Evolutionary conservation across 2,888 invertebrate genomes (phyloP), one percentile per base, ranked within the genome.

Genomic region (Macrophya alboannulata): DNA sequence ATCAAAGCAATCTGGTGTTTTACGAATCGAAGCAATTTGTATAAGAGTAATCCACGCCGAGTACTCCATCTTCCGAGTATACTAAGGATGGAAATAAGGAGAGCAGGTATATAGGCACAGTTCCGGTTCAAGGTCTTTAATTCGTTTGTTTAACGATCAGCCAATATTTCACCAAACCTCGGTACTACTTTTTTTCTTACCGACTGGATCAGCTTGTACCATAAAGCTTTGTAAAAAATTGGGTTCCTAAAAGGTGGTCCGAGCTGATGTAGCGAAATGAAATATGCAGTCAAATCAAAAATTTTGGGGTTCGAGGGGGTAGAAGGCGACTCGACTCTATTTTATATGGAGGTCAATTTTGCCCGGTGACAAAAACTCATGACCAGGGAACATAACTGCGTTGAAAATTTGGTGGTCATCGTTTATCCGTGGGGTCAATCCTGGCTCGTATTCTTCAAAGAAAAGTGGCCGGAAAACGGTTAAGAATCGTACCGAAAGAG

Each of bases 391-490:
- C 4, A 62, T 71, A 71, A 71, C 71, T 71, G 71, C 48, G 76
- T 76, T 10, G 79, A 79, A 31, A 79, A 59, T 79, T 59, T 40
- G 82, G 62, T 65, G 82, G 82, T 82, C 43, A 82, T 82, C 65
- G 82, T 65, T 62, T 82, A 65, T 82, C 65, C 65, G 12, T 4
- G 12, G 45, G 79, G 79, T 79, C 79, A 79, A 79, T 79, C 55
- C 79, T 55, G 55, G 55, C 21, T 59, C 17, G 31, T 79, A 79
- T 79, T 79, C 79, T 37, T 55, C 55, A 55, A 43, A 65, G 65
- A 82, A 82, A 82, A 82, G 82, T 82, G 82, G 43, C 65, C 65
- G 65, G 82, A 65, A 82, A 82, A 65, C 65, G 82, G 65, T 82
- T 65, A 65, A 65, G 65, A 82, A 82, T 82, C 82, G 65, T 45